Percentiles rank a stretch among this genome's conserved stretches.
Conservation (phyloP, 2,888 invertebrate genomes). For the Heliothis peltigera region DNA sequence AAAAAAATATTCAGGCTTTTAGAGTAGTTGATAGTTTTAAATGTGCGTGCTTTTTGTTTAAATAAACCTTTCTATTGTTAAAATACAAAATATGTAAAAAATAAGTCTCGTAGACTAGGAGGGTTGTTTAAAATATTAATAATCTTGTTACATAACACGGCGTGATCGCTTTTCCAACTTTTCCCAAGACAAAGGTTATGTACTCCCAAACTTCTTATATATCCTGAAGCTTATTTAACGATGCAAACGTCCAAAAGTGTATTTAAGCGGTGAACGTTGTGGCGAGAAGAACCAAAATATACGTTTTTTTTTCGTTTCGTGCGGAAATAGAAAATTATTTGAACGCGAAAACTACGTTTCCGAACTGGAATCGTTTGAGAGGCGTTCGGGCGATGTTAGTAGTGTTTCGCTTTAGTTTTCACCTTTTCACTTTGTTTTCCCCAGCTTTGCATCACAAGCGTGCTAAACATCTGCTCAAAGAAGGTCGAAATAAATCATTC, state of each 20-base stretch:
- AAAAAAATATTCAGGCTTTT: conserved; percentile 1
- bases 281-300: conserved; percentile 43
- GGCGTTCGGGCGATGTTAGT: conserved; percentile 57
- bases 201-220: conserved; percentile 33
- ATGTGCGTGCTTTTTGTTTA: background rate
- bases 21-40: too few species aligned
- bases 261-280: conserved; percentile 36
- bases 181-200: conserved; percentile 30
- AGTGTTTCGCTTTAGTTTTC: conserved; percentile 27
- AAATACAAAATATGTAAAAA: background rate
- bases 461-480: conserved; percentile 8
- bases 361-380: conserved; percentile 61
- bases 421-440: conserved; percentile 37
- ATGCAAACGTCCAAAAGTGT: conserved; percentile 45
- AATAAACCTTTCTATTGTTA: background rate
- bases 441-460: conserved; percentile 5
- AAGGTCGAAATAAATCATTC: background rate
- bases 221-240: conserved; percentile 37
- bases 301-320: conserved; percentile 55
- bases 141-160: conserved; percentile 25
- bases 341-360: conserved; percentile 54
- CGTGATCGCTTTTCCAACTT: conserved; percentile 33
- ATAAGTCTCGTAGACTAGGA: background rate
- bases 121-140: conserved; percentile 37
- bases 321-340: conserved; percentile 65